Conservation (phyloP, 2,888 invertebrate species). For the Orthosia incerta region DNA sequence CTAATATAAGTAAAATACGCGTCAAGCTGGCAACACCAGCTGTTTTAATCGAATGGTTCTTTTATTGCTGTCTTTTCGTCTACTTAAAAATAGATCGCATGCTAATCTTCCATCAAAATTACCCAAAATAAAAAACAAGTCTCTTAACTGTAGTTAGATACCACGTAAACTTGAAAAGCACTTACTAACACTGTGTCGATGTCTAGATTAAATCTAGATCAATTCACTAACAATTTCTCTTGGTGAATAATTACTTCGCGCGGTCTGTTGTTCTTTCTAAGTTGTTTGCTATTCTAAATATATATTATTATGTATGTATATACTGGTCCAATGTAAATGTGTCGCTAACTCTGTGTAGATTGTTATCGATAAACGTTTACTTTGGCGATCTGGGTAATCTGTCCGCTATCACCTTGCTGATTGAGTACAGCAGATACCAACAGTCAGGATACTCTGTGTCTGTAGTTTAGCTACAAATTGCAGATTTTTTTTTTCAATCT, state of each 20-base stretch:
- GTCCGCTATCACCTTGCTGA: not conserved
- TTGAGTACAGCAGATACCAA: too few relatives aligned
- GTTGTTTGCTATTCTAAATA: not conserved
- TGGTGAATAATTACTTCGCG: conserved; percentile 79
- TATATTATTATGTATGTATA: not conserved
- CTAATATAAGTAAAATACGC: not conserved
- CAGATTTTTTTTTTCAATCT: not conserved
- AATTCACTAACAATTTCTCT: conserved; percentile 76
- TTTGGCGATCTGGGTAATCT: not conserved
- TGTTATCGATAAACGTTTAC: not conserved
- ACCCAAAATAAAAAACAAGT: conserved; percentile 51
- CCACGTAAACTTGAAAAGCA: conserved; percentile 62
- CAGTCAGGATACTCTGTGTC: not conserved
- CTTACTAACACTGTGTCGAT: conserved; percentile 69
- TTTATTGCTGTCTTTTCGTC: not conserved
- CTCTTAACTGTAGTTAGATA: conserved; percentile 38
- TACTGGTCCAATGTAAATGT: not conserved
- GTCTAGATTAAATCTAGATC: conserved; percentile 78
- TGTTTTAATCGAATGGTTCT: not conserved
- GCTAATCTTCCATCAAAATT: conserved; percentile 40
- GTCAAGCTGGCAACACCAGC: not conserved
- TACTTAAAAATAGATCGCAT: not conserved
- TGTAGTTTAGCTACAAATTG: not conserved
- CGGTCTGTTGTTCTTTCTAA: conserved; percentile 53
- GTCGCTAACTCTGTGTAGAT: conserved; percentile 11